phyloP scores from a whole-genome alignment of 2,888 invertebrate genomes.

The Chrysolina americana region DNA sequence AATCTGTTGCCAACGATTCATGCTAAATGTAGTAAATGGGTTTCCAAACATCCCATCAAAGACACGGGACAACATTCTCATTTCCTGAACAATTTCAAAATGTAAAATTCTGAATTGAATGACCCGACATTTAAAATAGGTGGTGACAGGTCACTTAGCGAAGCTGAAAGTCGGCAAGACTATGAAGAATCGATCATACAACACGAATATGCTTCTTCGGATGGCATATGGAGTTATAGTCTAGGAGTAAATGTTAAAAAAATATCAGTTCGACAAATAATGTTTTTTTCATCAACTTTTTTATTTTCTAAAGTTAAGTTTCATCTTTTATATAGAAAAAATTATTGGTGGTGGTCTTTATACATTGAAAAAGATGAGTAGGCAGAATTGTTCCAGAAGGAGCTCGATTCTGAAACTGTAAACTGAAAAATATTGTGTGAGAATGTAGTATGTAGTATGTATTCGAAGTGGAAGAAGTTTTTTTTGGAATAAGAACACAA shows the following conservation, averaged over 20 bases:
- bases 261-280: neutral
- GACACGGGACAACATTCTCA: slow-evolving; percentile 15
- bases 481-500: too few relatives aligned
- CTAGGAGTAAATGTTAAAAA: neutral
- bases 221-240: slow-evolving; percentile 11
- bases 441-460: too few relatives aligned
- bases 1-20: slow-evolving; percentile 14
- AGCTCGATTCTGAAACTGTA: too few relatives aligned
- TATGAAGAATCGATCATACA: slow-evolving; percentile 27
- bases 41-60: slow-evolving; percentile 29
- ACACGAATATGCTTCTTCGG: slow-evolving; percentile 19
- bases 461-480: too few relatives aligned
- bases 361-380: too few relatives aligned
- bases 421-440: too few relatives aligned
- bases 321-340: too few relatives aligned
- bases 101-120: slow-evolving; percentile 13
- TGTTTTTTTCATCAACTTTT: neutral
- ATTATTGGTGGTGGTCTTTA: too few relatives aligned
- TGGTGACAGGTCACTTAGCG: slow-evolving; percentile 42
- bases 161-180: slow-evolving; percentile 36
- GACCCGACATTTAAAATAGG: slow-evolving; percentile 35
- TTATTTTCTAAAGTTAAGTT: too few relatives aligned
- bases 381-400: too few relatives aligned
- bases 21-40: slow-evolving; percentile 14
- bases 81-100: slow-evolving; percentile 34